phyloP scores from a whole-genome alignment of 1,140 invertebrate genomes.

The Bombus fervidus region DNA sequence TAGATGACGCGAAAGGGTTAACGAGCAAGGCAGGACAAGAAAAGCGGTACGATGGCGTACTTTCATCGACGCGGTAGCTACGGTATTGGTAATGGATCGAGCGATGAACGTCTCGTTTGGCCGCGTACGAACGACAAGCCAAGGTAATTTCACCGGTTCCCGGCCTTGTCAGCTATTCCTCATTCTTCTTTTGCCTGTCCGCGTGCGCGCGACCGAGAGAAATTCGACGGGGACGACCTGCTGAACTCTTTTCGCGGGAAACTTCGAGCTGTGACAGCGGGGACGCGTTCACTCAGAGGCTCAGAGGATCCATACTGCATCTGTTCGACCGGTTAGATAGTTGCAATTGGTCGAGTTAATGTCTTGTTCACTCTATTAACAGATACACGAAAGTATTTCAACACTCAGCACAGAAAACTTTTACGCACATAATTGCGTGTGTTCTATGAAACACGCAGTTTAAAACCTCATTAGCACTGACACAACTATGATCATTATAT shows the following conservation, averaged over 20 bases:
- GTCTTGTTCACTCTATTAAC: background rate
- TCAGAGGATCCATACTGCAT: background rate
- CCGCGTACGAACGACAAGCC: background rate
- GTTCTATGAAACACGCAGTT: too few relatives aligned
- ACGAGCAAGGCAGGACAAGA: constrained; percentile 21
- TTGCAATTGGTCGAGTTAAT: constrained; percentile 4
- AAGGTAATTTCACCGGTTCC: constrained; percentile 49
- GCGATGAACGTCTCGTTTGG: constrained; percentile 14
- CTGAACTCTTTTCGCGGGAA: constrained; percentile 70
- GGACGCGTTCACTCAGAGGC: background rate
- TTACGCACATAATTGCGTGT: too few relatives aligned
- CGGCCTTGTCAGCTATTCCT: constrained; percentile 59
- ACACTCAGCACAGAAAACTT: background rate
- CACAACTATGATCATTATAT: too few relatives aligned
- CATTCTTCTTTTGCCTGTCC: constrained; percentile 16
- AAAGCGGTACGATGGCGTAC: constrained; percentile 30
- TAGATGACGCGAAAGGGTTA: constrained; percentile 23
- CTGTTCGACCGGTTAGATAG: background rate
- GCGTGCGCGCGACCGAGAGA: constrained; percentile 52
- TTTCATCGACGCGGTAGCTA: constrained; percentile 44
- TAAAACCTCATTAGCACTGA: too few relatives aligned
- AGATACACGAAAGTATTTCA: background rate
- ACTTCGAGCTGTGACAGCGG: constrained; percentile 10
- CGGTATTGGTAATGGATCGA: constrained; percentile 42
- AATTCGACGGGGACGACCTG: constrained; percentile 65